These are phyloP conservation scores for Cyrtodaria siliqua DNA, from an alignment of 2,888 invertebrate species.

Conservation along the genomic window DNA sequence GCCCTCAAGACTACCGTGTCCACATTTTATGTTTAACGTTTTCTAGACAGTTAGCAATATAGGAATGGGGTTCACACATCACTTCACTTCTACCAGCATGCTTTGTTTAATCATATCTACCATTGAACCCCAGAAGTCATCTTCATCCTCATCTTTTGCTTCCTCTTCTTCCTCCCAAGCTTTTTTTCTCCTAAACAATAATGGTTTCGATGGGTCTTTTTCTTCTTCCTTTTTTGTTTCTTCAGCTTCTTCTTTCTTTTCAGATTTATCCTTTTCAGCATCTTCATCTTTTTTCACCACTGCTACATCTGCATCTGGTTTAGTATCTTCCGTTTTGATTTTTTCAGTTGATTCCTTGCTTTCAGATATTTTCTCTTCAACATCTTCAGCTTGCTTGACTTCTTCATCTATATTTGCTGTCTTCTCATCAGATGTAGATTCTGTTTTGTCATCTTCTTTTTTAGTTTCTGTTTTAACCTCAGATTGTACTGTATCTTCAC, in stretches of 20 bases:
- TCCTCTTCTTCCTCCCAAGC: constrained; percentile 36
- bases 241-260: constrained; percentile 12
- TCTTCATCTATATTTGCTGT: constrained; percentile 1
- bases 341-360: constrained; percentile 2
- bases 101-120: constrained; percentile 45
- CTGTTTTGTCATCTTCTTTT: constrained; percentile 5
- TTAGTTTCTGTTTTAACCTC: constrained; percentile 6
- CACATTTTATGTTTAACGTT: too few species aligned
- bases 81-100: constrained; percentile 45
- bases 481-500: neutral
- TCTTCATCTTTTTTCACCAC: constrained; percentile 16
- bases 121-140: constrained; percentile 59
- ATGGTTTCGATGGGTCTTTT: constrained; percentile 27
- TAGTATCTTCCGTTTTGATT: constrained; percentile 7
- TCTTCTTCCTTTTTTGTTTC: neutral
- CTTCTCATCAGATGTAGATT: constrained; percentile 5
- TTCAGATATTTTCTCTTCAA: neutral
- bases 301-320: neutral
- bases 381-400: neutral
- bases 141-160: constrained; percentile 50
- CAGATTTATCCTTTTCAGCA: neutral
- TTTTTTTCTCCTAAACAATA: constrained; percentile 29
- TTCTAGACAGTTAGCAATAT: too few species aligned
- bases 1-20: too few species aligned
- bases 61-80: too few species aligned